Base-by-base conservation (phyloP, 2,113 vertebrate species). In the Sula dactylatra region DNA sequence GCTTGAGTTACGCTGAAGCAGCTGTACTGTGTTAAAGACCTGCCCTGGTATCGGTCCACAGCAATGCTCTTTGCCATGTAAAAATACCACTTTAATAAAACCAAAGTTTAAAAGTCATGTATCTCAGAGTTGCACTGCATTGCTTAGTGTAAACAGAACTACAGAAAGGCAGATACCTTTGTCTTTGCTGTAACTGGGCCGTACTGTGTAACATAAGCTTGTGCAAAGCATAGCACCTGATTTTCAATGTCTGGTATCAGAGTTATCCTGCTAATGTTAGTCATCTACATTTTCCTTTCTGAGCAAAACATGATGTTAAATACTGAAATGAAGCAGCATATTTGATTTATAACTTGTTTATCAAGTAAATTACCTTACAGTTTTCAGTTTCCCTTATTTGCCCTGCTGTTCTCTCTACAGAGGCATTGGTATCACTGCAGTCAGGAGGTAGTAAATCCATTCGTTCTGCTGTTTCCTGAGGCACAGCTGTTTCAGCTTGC, bases 401-500 rank as follows among this genome's bases (percentile, higher is more conserved):
- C 93, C 61, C 66, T 42, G 42, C 85, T 83, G 71, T 3, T 93
- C 50, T 93, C 50, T 36, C 45, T n/a, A 2, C 88, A 85, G 92
- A 65, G 78, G 47, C 19, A 19, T 4, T 44, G 73, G 47, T 52
- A 14, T 93, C 36, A 3, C 87, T 86, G 87, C 2, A 88, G 74
- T n/a, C 74, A 29, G 87, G 93, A 82, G 93, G 40, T 9, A 66
- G 45, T 62, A 93, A 96, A 96, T 96, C 93, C 92, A 94, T 96
- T 93, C 0, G 94, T 93, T 96, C 93, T 95, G 94, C 96, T 61
- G 6, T 65, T 72, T 95, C 82, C 90, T 66, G 88, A 67, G 74
- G 54, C 92, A 77, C 97, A 96, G 97, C 96, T 96, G 96, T 83
- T 81, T 24, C 92, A 82, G 87, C 78, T 91, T 18, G 65, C 93